Evolutionary conservation across 92 coral and sea anemone genomes (phyloP), one percentile per base, ranked within the genome.

Genomic region (Phenganax subtilis): DNA sequence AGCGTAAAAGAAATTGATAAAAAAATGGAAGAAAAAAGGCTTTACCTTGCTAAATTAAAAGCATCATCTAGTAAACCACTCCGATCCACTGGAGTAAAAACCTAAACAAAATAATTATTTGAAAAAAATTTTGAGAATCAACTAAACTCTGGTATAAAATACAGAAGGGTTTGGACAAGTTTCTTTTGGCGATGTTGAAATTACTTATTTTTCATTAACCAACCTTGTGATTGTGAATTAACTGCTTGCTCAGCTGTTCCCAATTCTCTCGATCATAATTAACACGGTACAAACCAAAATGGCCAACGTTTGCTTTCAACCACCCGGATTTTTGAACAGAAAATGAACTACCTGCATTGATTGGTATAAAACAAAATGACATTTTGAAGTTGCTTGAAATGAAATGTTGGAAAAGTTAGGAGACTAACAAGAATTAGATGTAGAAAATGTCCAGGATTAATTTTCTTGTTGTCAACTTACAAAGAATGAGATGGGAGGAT

Each of bases 291-390:
- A 92, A 88, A 55, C 98, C 98, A 68, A 89, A 87, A 82, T 94
- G 98, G 1, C 90, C 91, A 58, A 88, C 91, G 85, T 94, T 94
- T 16, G 93, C 98, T 83, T 94, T 94, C 74, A 94, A 87, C 98
- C 98, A 94, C 1, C 88, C 90, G 25, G 87, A 57, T 20, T 85
- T 86, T 6, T 77, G 79, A 58, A 89, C 54, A 16, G 92, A 66
- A 75, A 82, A 56, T 9, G 85, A 59, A 12, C 65, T 59, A 12
- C 65, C 16, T 59, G 65, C 47, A 37, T 37, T 37, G 5, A 37
- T 37, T 1, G 5, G 47, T 37, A 5, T 37, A 37, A 37, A 37
- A 37, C 47, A 37, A 37, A 37, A 37, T 37, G 47, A 37, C 47
- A 5, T 2, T 1, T 1, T 37, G 47, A 37, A 37, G 47, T 37